Conservation (phyloP, 2,113 vertebrate genomes). For the Chunga burmeisteri region DNA sequence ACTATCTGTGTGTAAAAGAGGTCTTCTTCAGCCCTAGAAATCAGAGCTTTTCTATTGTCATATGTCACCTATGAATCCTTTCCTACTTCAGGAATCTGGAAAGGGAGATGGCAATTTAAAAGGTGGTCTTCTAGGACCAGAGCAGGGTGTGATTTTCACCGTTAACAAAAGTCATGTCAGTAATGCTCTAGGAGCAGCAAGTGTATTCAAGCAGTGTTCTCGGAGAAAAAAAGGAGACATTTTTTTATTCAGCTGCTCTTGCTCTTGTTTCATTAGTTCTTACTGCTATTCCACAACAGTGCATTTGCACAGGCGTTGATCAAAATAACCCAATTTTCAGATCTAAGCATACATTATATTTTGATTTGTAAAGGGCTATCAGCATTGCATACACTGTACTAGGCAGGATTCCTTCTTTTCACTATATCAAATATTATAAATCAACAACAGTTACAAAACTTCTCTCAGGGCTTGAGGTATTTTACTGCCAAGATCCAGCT, state of each 20-base stretch:
- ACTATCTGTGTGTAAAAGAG: background rate
- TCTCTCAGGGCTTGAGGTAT: background rate
- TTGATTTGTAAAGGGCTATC: background rate
- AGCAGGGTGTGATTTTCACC: background rate
- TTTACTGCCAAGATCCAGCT: background rate
- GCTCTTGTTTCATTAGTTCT: background rate
- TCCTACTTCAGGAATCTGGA: background rate
- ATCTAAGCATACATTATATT: background rate
- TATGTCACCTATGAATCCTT: rapidly evolving
- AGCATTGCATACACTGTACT: background rate
- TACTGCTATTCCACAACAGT: background rate
- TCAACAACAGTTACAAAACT: background rate
- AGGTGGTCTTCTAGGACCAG: background rate
- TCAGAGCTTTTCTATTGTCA: background rate
- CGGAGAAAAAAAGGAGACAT: rapidly evolving
- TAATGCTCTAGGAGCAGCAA: background rate
- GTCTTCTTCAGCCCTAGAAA: background rate
- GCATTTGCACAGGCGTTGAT: background rate
- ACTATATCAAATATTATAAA: background rate
- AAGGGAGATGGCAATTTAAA: background rate
- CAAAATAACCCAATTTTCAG: background rate
- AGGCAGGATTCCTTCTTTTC: background rate
- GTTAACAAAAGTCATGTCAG: background rate
- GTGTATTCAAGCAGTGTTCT: background rate
- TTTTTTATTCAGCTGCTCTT: background rate